phyloP scores from a whole-genome alignment of 2,113 vertebrate genomes.

The Gymnarchus niloticus region DNA sequence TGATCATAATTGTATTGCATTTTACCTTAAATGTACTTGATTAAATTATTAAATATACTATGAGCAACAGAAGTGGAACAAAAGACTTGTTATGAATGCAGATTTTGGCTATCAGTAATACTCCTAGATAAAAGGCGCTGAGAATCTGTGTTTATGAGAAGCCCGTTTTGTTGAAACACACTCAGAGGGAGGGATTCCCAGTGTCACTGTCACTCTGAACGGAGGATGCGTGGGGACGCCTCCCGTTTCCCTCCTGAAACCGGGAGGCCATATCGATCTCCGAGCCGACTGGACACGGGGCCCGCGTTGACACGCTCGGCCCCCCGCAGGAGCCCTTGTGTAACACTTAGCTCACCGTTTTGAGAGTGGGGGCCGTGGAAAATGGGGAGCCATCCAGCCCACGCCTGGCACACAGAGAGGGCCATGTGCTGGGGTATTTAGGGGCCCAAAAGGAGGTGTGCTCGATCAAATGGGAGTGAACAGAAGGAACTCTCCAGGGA shows the following conservation, averaged over 20 bases:
- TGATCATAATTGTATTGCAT: neutral
- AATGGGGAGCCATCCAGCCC: slow-evolving; percentile 70
- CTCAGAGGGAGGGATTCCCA: too few species aligned
- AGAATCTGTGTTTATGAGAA: too few species aligned
- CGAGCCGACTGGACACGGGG: neutral
- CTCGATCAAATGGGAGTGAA: slow-evolving; percentile 84
- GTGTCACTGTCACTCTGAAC: too few species aligned
- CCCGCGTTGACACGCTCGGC: slow-evolving; percentile 15
- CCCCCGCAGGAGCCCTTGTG: slow-evolving; percentile 70
- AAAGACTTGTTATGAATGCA: neutral
- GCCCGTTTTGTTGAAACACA: too few species aligned
- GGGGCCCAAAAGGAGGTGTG: slow-evolving; percentile 67
- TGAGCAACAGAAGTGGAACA: too few species aligned
- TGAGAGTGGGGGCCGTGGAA: slow-evolving; percentile 70
- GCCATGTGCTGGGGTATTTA: slow-evolving; percentile 80
- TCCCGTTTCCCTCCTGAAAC: too few species aligned
- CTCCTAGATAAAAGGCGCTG: too few species aligned
- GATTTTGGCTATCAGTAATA: neutral
- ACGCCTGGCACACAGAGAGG: slow-evolving; percentile 60
- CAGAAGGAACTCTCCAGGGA: slow-evolving; percentile 96
- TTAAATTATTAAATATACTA: neutral
- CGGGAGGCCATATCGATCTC: neutral
- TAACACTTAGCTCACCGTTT: slow-evolving; percentile 68
- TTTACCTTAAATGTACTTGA: neutral
- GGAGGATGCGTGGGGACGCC: too few species aligned